These are phyloP conservation scores for Mythimna lalbum DNA, from an alignment of 2,888 invertebrate species.

Conservation along the genomic window DNA sequence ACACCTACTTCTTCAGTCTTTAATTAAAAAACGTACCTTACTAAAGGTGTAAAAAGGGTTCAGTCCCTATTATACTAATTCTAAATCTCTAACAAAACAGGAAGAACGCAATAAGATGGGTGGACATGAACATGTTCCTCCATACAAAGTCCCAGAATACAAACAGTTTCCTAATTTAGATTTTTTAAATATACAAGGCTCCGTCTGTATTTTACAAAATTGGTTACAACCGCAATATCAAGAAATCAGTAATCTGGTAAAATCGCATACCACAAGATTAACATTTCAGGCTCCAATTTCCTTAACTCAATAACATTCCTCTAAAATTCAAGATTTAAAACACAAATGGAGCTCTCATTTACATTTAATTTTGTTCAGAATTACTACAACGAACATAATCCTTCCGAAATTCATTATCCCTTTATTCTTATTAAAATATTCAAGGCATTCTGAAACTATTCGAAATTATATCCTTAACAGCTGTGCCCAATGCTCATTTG, in stretches of 20 bases:
- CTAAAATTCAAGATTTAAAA: slow-evolving; percentile 26
- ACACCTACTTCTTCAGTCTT: too few relatives aligned
- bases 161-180: too few relatives aligned
- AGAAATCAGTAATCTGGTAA: slow-evolving; percentile 13
- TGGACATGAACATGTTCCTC: too few relatives aligned
- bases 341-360: slow-evolving; percentile 25
- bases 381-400: slow-evolving; percentile 44
- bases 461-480: slow-evolving; percentile 53
- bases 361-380: slow-evolving; percentile 42
- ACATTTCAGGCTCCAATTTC: background rate
- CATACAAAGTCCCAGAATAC: too few relatives aligned
- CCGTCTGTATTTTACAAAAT: background rate
- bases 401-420: slow-evolving; percentile 31
- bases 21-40: too few relatives aligned
- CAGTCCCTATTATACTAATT: too few relatives aligned
- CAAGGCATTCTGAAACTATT: slow-evolving; percentile 55
- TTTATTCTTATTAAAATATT: slow-evolving; percentile 55
- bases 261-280: slow-evolving; percentile 10
- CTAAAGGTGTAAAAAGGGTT: too few relatives aligned
- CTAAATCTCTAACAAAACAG: too few relatives aligned
- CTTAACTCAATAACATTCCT: background rate
- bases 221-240: background rate
- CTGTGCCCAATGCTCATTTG: slow-evolving; percentile 57
- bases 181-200: background rate
- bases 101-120: too few relatives aligned